A percentile compares a stretch with the other conserved stretches of the same genome.
phyloP scores from a whole-genome alignment of 2,113 vertebrate genomes.

The Bujurquina vittata region DNA sequence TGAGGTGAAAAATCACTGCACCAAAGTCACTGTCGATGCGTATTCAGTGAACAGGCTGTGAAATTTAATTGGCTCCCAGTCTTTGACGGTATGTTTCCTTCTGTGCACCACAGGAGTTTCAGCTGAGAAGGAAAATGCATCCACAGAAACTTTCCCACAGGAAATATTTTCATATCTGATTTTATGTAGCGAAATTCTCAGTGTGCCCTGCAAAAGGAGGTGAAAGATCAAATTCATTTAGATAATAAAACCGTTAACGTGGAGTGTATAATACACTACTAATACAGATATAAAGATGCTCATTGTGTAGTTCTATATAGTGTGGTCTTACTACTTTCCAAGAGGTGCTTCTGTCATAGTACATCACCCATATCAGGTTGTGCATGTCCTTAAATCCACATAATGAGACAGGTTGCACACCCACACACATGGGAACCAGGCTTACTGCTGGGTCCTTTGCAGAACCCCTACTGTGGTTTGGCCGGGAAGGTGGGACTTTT shows the following conservation, averaged over 20 bases:
- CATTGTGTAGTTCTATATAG: constrained; percentile 11
- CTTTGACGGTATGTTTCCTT: constrained; percentile 58
- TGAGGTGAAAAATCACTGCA: constrained; percentile 32
- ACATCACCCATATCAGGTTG: constrained; percentile 25
- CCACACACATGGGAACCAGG: constrained; percentile 57
- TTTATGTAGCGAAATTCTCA: constrained; percentile 53
- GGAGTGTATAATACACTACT: constrained; percentile 13
- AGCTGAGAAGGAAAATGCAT: constrained; percentile 60
- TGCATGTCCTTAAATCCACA: constrained; percentile 17
- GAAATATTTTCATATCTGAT: constrained; percentile 64
- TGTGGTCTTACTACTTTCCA: constrained; percentile 3
- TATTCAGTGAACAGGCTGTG: constrained; percentile 64
- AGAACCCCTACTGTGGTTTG: constrained; percentile 41
- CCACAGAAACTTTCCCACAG: constrained; percentile 65
- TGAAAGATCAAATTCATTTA: constrained; percentile 19
- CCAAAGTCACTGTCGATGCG: constrained; percentile 31
- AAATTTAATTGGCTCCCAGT: constrained; percentile 68
- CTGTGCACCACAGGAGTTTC: constrained; percentile 51
- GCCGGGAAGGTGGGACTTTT: constrained; percentile 40
- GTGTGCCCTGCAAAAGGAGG: constrained; percentile 25
- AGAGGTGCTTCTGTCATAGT: constrained; percentile 15
- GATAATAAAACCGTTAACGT: constrained; percentile 30
- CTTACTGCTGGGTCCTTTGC: constrained; percentile 16
- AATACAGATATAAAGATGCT: not conserved
- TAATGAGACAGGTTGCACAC: constrained; percentile 13